These are phyloP conservation scores for Stegana nigrithorax DNA, from an alignment of 2,888 invertebrate genomes.

Conservation along the genomic window DNA sequence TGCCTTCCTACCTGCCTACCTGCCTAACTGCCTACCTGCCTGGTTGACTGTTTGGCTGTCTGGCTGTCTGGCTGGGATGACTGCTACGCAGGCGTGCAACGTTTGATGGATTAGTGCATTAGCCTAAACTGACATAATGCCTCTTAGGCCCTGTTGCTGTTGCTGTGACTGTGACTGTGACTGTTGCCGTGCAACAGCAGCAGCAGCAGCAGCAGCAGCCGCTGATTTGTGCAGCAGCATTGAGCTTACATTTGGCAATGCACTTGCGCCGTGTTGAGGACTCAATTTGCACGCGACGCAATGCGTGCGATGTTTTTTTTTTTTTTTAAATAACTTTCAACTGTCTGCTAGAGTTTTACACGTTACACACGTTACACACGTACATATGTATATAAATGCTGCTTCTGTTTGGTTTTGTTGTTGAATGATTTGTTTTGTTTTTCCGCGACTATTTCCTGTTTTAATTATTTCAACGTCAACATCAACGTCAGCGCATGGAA, in stretches of 20 bases:
- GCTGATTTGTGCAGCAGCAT: too few relatives aligned
- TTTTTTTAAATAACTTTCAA: not conserved
- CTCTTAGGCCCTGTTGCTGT: not conserved
- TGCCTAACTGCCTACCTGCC: not conserved
- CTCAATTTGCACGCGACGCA: not conserved
- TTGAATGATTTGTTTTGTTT: not conserved
- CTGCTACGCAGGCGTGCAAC: too few relatives aligned
- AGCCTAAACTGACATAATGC: slow-evolving; percentile 1
- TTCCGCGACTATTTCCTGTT: slow-evolving; percentile 49
- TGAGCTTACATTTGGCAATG: too few relatives aligned
- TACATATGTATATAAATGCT: not conserved
- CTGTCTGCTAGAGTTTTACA: not conserved
- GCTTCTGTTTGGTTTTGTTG: not conserved
- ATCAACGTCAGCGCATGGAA: slow-evolving; percentile 31
- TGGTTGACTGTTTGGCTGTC: not conserved
- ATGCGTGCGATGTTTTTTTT: not conserved
- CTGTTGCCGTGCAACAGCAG: not conserved
- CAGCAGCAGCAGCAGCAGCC: too few relatives aligned
- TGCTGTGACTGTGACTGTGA: not conserved
- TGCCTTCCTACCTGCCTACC: too few relatives aligned
- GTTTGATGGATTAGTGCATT: slow-evolving; percentile 3
- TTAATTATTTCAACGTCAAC: slow-evolving; percentile 56
- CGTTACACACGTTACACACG: not conserved
- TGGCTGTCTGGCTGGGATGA: not conserved
- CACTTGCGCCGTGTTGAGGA: not conserved